phyloP scores from a whole-genome alignment of 2,797 vertebrate genomes.

The Sebastes reedi region DNA sequence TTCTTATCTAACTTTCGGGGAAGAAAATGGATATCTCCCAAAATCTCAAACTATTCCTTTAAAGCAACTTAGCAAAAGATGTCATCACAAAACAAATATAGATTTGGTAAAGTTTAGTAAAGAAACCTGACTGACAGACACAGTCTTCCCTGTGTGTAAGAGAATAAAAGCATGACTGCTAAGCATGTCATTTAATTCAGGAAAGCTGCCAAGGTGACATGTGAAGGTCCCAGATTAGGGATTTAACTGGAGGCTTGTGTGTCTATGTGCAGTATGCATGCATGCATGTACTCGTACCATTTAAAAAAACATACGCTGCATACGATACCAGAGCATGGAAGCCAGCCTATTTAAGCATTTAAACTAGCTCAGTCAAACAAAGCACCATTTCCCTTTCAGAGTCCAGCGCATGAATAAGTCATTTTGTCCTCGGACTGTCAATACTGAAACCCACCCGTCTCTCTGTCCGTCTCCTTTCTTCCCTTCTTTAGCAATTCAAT shows the following conservation, averaged over 20 bases:
- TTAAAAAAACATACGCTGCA: background rate
- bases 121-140: background rate
- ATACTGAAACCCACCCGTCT: background rate
- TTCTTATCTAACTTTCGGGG: background rate
- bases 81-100: background rate
- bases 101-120: background rate
- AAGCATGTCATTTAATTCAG: background rate
- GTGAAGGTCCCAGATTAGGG: conserved; percentile 8
- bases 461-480: background rate
- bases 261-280: background rate
- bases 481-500: background rate
- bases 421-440: conserved; percentile 43
- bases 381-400: conserved; percentile 10
- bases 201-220: conserved; percentile 17
- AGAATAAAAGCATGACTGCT: background rate
- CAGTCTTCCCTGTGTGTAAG: background rate
- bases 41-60: background rate
- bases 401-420: conserved; percentile 37
- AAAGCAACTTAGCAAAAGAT: background rate
- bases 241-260: background rate
- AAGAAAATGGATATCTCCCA: background rate
- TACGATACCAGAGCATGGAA: background rate
- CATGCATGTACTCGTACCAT: background rate
- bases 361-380: conserved; percentile 8
- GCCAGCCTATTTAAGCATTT: background rate